Percentiles rank a stretch among this genome's conserved stretches.
These are phyloP conservation scores for Melanotaenia trifasciata DNA, from an alignment of 2,797 vertebrate genomes.

Conservation along the genomic window DNA sequence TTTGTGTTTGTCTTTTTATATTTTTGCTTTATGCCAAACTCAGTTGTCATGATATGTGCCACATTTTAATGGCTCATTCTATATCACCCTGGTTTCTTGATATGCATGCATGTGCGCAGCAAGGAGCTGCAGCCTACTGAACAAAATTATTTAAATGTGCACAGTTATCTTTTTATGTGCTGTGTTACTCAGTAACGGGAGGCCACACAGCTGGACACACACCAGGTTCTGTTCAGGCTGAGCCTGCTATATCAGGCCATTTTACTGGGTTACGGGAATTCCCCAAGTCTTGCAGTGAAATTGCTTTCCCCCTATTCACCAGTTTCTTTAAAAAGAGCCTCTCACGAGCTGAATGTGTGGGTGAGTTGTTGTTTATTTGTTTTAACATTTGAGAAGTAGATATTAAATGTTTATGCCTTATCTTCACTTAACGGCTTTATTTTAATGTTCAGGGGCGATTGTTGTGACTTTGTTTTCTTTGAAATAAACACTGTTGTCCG, in stretches of 20 bases:
- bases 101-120: conserved; percentile 14
- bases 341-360: conserved; percentile 78
- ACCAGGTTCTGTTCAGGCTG: conserved; percentile 77
- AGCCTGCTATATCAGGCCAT: conserved; percentile 78
- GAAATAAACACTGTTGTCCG: neutral
- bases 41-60: neutral
- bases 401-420: conserved; percentile 8
- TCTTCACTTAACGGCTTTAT: neutral
- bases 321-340: conserved; percentile 85
- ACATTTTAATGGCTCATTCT: conserved; percentile 2
- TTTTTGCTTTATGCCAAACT: neutral
- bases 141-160: conserved; percentile 20
- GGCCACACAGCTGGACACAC: conserved; percentile 70
- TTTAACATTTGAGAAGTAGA: conserved; percentile 56
- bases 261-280: conserved; percentile 85
- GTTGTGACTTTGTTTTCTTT: conserved; percentile 22
- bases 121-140: conserved; percentile 13
- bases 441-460: neutral
- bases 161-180: conserved; percentile 13
- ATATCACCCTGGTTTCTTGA: conserved; percentile 1
- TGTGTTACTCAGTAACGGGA: conserved; percentile 37
- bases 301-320: conserved; percentile 81
- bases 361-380: conserved; percentile 80
- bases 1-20: neutral
- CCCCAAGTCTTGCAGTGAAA: conserved; percentile 81